Evolutionary conservation across 1,140 invertebrate genomes (phyloP).

Genomic region (Sitophilus oryzae): DNA sequence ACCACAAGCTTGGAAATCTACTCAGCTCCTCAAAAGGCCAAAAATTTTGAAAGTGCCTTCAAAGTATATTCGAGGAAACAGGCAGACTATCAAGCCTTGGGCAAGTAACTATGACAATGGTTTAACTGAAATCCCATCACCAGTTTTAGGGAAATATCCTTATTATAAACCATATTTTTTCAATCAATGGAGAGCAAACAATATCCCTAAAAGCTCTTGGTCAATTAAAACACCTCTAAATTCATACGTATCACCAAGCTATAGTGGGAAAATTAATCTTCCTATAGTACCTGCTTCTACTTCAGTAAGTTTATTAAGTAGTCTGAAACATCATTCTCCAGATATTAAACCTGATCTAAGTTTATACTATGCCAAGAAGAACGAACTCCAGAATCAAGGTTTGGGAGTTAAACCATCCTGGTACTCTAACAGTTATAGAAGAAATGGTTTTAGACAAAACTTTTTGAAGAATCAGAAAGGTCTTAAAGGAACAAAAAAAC

Average conservation of each 20-base stretch:
- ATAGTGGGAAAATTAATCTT: no score
- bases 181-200: background rate
- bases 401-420: background rate
- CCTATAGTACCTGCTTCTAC: no score
- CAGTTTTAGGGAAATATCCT: slow-evolving; percentile 7
- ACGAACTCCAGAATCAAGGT: slow-evolving; percentile 7
- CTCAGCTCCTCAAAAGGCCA: no score
- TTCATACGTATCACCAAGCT: no score
- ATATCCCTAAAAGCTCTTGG: no score
- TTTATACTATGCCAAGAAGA: slow-evolving; percentile 21
- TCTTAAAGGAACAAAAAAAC: background rate
- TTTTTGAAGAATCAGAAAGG: background rate
- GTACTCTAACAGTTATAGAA: background rate
- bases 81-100: slow-evolving; percentile 11
- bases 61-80: no score
- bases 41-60: slow-evolving; percentile 14
- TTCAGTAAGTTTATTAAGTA: no score
- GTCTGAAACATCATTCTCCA: no score
- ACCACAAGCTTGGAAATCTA: no score
- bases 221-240: no score
- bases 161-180: slow-evolving; percentile 5
- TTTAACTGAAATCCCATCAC: background rate
- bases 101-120: background rate
- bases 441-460: background rate
- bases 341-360: slow-evolving; percentile 4